These are phyloP conservation scores for Muricea muricata DNA, from an alignment of 92 coral and sea anemone genomes.

Conservation along the genomic window DNA sequence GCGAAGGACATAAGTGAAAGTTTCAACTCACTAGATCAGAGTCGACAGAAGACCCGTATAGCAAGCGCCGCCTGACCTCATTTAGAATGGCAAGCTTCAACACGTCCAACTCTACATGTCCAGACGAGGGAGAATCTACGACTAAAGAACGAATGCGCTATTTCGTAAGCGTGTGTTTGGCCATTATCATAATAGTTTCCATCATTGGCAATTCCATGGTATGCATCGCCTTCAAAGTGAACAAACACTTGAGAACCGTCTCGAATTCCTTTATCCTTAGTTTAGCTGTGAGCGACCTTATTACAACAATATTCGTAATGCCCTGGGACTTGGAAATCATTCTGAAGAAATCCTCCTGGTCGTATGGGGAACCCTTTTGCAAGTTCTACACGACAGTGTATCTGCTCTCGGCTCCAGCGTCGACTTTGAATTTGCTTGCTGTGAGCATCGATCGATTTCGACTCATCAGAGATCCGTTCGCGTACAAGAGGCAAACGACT, in stretches of 20 bases:
- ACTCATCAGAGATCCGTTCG: conserved; percentile 89
- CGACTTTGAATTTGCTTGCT: conserved; percentile 88
- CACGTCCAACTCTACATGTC: neutral
- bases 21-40: neutral
- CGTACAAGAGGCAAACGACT: conserved; percentile 73
- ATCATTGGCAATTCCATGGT: conserved; percentile 86
- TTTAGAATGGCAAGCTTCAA: no score
- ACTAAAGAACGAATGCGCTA: neutral
- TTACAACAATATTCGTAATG: conserved; percentile 91
- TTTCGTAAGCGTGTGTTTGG: conserved; percentile 15
- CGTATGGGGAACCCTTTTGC: conserved; percentile 39
- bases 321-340: conserved; percentile 87
- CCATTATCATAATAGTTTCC: conserved; percentile 72
- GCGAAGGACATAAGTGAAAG: neutral
- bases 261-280: conserved; percentile 95
- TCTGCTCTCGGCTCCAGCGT: conserved; percentile 83
- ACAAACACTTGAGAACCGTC: conserved; percentile 77
- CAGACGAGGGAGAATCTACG: neutral
- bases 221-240: conserved; percentile 79
- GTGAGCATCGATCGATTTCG: conserved; percentile 95
- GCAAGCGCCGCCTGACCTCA: no score
- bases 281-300: conserved; percentile 83
- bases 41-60: neutral
- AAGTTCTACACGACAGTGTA: conserved; percentile 79
- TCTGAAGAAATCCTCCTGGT: conserved; percentile 57